Conservation (phyloP, 2,888 invertebrate species). For the Ormyrus nitidulus region DNA sequence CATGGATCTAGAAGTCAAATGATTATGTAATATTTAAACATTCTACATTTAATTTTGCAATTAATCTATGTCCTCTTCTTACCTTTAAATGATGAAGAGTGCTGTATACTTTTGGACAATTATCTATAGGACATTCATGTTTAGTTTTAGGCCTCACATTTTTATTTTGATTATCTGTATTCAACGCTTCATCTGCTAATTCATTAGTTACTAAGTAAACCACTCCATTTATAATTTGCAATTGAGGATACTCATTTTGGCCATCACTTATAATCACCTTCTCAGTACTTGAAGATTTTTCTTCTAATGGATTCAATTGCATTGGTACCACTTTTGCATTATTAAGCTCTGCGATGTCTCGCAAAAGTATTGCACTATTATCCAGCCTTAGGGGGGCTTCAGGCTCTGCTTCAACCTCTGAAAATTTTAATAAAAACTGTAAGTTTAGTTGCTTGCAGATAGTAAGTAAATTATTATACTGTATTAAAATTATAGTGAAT, state of each 20-base stretch:
- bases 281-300: conserved; percentile 62
- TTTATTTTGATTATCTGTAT: conserved; percentile 66
- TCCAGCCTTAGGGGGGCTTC: conserved; percentile 64
- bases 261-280: conserved; percentile 40
- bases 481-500: not conserved
- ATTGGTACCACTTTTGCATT: conserved; percentile 68
- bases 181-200: conserved; percentile 63
- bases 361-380: conserved; percentile 69
- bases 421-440: conserved; percentile 3
- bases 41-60: not conserved
- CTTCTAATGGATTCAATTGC: conserved; percentile 64
- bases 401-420: conserved; percentile 59
- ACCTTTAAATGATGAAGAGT: conserved; percentile 77
- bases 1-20: conserved; percentile 75
- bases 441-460: not conserved
- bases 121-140: conserved; percentile 75
- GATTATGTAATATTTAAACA: conserved; percentile 2
- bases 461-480: no score
- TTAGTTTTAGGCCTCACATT: conserved; percentile 62
- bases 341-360: conserved; percentile 65
- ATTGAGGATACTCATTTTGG: conserved; percentile 64
- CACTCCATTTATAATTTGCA: conserved; percentile 69
- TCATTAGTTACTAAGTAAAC: conserved; percentile 69
- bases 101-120: conserved; percentile 77
- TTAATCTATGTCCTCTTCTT: not conserved